Conservation (phyloP, 2,888 invertebrate genomes). For the Xestia rhomboidea region DNA sequence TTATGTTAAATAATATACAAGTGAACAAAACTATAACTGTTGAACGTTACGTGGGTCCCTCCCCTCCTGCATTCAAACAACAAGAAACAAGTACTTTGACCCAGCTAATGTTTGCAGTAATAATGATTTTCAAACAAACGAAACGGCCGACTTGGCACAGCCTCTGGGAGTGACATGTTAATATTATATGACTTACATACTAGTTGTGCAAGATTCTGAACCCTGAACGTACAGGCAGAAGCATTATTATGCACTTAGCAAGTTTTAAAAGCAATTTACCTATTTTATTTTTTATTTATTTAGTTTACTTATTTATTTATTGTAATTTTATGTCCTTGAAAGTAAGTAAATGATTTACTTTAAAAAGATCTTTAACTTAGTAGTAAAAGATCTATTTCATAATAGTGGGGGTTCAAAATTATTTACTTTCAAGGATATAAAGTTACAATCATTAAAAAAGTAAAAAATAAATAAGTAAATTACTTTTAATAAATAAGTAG, state of each 20-base stretch:
- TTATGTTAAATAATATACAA: no score
- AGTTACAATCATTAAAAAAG: no score
- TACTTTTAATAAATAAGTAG: no score
- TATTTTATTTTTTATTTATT: neutral
- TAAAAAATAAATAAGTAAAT: no score
- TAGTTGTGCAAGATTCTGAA: conserved; percentile 24
- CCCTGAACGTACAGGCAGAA: neutral
- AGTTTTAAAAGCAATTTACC: neutral
- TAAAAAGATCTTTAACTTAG: no score
- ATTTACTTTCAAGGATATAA: no score
- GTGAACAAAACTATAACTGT: neutral
- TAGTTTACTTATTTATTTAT: no score
- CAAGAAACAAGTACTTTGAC: conserved; percentile 21
- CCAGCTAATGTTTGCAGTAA: conserved; percentile 42
- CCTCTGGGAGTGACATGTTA: conserved; percentile 42
- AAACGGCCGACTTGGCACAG: conserved; percentile 33
- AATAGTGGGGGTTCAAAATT: no score
- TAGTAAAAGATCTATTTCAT: no score
- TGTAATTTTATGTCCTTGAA: neutral
- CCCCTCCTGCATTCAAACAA: conserved; percentile 9
- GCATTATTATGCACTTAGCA: neutral
- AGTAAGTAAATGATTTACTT: no score
- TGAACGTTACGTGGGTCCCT: neutral
- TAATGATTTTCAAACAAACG: conserved; percentile 62
- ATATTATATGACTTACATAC: conserved; percentile 46